Conservation (phyloP, 2,888 invertebrate species). For the Dryobota labecula region DNA sequence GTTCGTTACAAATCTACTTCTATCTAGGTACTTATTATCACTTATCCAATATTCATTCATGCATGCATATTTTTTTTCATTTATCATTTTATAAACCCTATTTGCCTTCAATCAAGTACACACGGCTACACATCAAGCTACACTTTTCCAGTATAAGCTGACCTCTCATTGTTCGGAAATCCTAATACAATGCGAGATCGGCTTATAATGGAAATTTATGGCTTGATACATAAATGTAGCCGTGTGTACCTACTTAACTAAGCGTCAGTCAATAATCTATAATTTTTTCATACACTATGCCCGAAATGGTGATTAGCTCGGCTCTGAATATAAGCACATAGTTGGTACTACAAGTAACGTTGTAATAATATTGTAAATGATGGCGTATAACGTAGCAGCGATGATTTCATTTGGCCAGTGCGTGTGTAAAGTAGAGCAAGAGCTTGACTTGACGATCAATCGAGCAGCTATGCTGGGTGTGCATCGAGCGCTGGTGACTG, state of each 20-base stretch:
- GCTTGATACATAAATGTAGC: no score
- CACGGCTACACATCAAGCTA: no score
- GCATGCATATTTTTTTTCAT: constrained; percentile 1
- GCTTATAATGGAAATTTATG: no score
- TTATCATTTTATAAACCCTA: neutral
- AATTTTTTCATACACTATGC: neutral
- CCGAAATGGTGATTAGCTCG: neutral
- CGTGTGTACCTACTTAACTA: neutral
- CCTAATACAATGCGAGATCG: no score
- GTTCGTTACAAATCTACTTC: constrained; percentile 16
- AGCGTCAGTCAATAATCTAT: neutral
- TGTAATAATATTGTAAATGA: constrained; percentile 10
- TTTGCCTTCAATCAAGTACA: neutral
- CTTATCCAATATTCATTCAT: constrained; percentile 21
- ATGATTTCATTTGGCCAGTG: constrained; percentile 56
- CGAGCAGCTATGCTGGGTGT: constrained; percentile 80
- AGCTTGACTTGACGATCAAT: constrained; percentile 81
- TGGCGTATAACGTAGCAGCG: neutral
- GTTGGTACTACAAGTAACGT: neutral
- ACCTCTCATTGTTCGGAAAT: no score
- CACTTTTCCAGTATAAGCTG: no score
- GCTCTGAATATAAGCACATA: neutral
- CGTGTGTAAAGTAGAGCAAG: constrained; percentile 66
- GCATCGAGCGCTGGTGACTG: constrained; percentile 87
- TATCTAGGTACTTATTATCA: constrained; percentile 10